phyloP scores from a whole-genome alignment of 2,888 invertebrate genomes.

The Malacosoma neustria region DNA sequence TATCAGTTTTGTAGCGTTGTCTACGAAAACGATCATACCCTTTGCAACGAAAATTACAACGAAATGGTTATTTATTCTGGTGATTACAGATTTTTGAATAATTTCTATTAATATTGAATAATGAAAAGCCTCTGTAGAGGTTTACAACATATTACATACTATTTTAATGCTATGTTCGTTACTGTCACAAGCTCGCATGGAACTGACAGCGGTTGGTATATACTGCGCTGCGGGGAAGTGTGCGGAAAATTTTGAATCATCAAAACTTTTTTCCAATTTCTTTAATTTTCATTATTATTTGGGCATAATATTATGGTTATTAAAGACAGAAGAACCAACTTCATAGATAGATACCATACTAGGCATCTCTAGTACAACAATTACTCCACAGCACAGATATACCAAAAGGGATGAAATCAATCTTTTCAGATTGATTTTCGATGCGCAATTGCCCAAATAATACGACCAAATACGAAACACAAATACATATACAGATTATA shows the following conservation, averaged over 20 bases:
- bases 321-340: no score
- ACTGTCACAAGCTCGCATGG: slow-evolving; percentile 39
- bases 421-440: slow-evolving; percentile 25
- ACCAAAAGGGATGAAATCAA: slow-evolving; percentile 21
- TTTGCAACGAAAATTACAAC: slow-evolving; percentile 68
- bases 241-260: slow-evolving; percentile 7
- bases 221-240: slow-evolving; percentile 21
- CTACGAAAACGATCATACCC: slow-evolving; percentile 41
- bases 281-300: slow-evolving; percentile 18
- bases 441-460: slow-evolving; percentile 7
- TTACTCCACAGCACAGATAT: slow-evolving; percentile 27
- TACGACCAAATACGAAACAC: neutral
- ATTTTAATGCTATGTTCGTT: slow-evolving; percentile 45
- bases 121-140: slow-evolving; percentile 55
- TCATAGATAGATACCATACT: no score
- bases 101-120: slow-evolving; percentile 66
- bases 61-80: slow-evolving; percentile 47
- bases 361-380: no score
- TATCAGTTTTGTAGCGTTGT: neutral
- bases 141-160: slow-evolving; percentile 46
- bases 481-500: neutral
- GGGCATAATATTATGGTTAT: no score
- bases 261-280: slow-evolving; percentile 8
- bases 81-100: slow-evolving; percentile 66
- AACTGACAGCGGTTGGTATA: slow-evolving; percentile 27